These are phyloP conservation scores for Hemicentrotus pulcherrimus DNA, from an alignment of 35 echinoderm and acorn worm species.

Conservation along the genomic window DNA sequence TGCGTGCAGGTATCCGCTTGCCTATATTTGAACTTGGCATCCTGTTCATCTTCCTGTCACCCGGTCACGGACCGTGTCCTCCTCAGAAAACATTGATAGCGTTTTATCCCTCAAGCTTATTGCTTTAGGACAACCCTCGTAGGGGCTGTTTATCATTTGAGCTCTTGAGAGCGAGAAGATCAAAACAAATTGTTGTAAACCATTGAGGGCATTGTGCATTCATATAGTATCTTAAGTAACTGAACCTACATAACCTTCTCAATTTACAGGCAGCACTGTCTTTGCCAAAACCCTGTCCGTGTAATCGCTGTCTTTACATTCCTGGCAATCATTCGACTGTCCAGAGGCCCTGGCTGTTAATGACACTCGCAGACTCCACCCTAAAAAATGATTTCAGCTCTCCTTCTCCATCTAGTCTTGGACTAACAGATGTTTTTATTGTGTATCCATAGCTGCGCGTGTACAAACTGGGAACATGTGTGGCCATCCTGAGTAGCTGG, in stretches of 20 bases:
- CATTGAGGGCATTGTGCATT: background rate
- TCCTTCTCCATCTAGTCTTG: constrained; percentile 9
- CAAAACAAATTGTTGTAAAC: background rate
- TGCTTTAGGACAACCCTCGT: background rate
- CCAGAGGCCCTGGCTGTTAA: background rate
- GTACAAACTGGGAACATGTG: constrained; percentile 9
- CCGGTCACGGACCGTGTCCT: background rate
- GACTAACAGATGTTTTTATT: constrained; percentile 19
- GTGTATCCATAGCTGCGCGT: background rate
- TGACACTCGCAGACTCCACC: constrained; percentile 7
- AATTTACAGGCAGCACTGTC: background rate
- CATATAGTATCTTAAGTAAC: background rate
- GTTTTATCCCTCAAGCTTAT: background rate
- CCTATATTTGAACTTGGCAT: background rate
- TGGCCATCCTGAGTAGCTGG: background rate
- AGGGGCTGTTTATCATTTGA: background rate
- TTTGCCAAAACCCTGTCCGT: background rate
- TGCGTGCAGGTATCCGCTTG: background rate
- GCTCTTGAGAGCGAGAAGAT: background rate
- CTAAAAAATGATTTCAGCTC: background rate
- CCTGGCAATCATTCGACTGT: background rate
- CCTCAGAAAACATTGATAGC: background rate
- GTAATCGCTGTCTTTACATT: background rate
- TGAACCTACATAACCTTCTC: background rate
- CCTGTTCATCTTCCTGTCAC: background rate